These are phyloP conservation scores for Archegozetes longisetosus DNA, from an alignment of 1,140 invertebrate species.

Conservation along the genomic window DNA sequence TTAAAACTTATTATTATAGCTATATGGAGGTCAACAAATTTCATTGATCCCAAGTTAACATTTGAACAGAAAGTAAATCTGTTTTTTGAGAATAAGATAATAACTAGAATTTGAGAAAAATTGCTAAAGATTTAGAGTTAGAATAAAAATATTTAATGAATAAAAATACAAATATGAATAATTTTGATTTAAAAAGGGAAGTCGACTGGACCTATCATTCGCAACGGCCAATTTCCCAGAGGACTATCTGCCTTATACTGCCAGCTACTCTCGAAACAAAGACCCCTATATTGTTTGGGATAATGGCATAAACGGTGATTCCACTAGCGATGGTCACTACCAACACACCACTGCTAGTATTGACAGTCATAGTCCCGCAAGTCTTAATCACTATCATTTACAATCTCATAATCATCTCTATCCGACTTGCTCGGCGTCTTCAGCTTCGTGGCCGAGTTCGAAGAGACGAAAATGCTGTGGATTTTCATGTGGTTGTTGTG, in stretches of 20 bases:
- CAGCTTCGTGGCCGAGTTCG: not conserved
- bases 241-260: conserved; percentile 20
- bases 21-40: too few species aligned
- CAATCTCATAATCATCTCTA: not conserved
- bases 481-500: conserved; percentile 5
- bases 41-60: too few species aligned
- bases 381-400: not conserved
- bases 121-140: too few species aligned
- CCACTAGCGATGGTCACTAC: not conserved
- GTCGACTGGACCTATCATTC: conserved; percentile 6
- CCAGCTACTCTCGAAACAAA: not conserved
- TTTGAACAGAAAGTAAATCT: too few species aligned
- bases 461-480: not conserved
- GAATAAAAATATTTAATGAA: too few species aligned
- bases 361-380: not conserved
- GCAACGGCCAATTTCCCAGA: conserved; percentile 16
- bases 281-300: not conserved
- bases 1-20: too few species aligned
- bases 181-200: not conserved
- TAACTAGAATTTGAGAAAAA: too few species aligned
- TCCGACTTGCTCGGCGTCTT: not conserved
- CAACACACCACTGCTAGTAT: not conserved
- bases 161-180: too few species aligned
- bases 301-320: not conserved
- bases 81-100: too few species aligned